These are phyloP conservation scores for Hetaerina titia DNA, from an alignment of 2,888 invertebrate genomes.

Conservation along the genomic window DNA sequence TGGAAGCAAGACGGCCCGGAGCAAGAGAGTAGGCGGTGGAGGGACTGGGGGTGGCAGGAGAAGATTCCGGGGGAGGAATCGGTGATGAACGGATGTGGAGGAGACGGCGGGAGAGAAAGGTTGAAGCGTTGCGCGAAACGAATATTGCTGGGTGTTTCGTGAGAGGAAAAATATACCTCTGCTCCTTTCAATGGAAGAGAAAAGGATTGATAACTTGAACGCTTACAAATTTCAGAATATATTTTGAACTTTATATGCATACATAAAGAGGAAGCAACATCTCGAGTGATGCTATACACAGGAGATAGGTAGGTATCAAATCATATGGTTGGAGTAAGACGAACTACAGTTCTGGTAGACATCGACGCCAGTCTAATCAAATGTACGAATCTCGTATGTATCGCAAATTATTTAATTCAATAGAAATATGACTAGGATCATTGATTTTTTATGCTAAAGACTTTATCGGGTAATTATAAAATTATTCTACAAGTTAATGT, in stretches of 20 bases:
- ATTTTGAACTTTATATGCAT: neutral
- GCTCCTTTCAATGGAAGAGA: neutral
- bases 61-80: neutral
- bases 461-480: too few species aligned
- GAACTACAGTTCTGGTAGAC: too few species aligned
- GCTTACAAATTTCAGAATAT: neutral
- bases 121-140: neutral
- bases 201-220: neutral
- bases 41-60: neutral
- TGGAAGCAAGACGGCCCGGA: neutral
- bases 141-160: neutral
- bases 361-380: too few species aligned
- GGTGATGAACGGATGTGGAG: neutral
- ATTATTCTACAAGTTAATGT: too few species aligned
- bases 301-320: too few species aligned
- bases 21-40: neutral
- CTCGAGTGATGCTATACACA: too few species aligned
- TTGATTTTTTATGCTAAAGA: too few species aligned
- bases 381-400: too few species aligned
- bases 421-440: too few species aligned
- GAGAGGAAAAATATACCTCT: neutral
- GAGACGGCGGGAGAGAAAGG: neutral
- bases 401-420: too few species aligned
- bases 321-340: too few species aligned
- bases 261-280: too few species aligned